Evolutionary conservation across 2,888 invertebrate genomes (phyloP), one percentile per base, ranked within the genome.

Genomic region (Amorpha juglandis): DNA sequence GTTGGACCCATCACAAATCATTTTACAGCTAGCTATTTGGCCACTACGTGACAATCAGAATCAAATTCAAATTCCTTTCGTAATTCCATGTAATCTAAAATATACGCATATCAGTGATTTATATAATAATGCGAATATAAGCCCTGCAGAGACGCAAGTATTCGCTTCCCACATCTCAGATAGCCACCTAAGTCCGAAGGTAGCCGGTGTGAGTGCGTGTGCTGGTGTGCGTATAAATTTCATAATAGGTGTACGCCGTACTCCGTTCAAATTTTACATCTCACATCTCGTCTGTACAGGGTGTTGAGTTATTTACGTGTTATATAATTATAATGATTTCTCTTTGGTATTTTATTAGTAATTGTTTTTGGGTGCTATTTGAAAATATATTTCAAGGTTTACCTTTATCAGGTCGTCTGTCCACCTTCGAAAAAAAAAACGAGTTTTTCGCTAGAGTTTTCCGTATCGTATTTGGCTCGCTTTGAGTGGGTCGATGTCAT

Each of bases 201-300:
- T 82, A 80, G 76, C 75, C 77, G 70, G 74, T 70, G 70, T 62
- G 67, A 68, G 73, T 78, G 78, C 78, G 82, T 86, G 87, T 78
- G 81, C 76, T 50, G 8, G 77, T 88, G 91, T 90, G 90, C 84
- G 88, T 83, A 83, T 85, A 86, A 88, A 89, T 90, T 89, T 90
- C 90, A 91, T 91, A 91, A 90, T 91, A 92, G 91, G 89, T 91
- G 90, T 87, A 83, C 87, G 87, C 78, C 86, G 84, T 86, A 83
- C 87, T 89, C 86, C 82, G 87, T 85, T 90, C 91, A 90, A 92
- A 93, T 93, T 93, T 92, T 91, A 93, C 92, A 91, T 91, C 89
- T 90, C 90, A 86, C 90, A 89, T 90, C 87, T 88, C 83, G 73
- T 69, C 67, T 72, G 68, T 88, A 93, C 80, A 89, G 90, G 82